These are phyloP conservation scores for Neogale vison DNA, from an alignment of 2,113 vertebrate genomes.

Conservation along the genomic window DNA sequence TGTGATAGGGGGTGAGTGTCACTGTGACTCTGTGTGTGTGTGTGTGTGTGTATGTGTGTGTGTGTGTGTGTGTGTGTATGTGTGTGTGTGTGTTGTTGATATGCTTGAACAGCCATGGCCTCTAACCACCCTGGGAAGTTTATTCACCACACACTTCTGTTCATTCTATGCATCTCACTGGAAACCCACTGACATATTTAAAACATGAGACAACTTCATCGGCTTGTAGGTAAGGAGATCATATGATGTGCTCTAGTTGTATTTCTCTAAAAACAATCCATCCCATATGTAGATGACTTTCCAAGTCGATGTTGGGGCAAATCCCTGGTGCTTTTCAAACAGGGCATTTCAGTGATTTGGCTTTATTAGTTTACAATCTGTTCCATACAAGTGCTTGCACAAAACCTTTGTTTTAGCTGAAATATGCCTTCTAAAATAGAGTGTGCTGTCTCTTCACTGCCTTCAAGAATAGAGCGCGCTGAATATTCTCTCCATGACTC, in stretches of 20 bases:
- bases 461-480: neutral
- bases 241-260: neutral
- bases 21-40: neutral
- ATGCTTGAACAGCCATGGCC: neutral
- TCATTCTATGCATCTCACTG: neutral
- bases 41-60: too few relatives aligned
- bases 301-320: neutral
- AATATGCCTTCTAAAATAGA: neutral
- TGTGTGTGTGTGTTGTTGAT: neutral
- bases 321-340: neutral
- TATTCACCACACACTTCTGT: neutral
- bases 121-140: neutral
- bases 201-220: neutral
- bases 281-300: neutral
- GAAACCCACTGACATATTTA: neutral
- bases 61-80: neutral
- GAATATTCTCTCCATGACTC: neutral
- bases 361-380: neutral
- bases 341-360: neutral
- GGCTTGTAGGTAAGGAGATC: neutral
- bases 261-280: neutral
- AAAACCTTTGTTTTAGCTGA: neutral
- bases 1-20: neutral
- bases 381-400: neutral
- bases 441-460: too few relatives aligned